phyloP scores from a whole-genome alignment of 2,797 vertebrate species.

The Acrocephalus scirpaceus region DNA sequence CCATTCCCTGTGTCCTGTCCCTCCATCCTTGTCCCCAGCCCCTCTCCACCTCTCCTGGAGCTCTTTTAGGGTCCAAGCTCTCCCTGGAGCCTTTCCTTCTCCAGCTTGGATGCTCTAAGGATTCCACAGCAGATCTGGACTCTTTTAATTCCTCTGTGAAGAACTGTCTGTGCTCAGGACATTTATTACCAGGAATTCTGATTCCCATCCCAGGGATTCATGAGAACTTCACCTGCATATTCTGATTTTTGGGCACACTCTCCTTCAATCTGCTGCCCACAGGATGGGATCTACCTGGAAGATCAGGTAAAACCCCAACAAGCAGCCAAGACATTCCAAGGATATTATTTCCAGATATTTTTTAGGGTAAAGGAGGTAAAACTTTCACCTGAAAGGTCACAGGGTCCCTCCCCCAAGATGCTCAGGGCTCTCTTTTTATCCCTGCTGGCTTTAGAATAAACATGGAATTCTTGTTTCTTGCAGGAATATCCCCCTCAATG shows the following conservation, averaged over 20 bases:
- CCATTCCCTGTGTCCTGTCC: not conserved
- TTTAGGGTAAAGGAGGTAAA: not conserved
- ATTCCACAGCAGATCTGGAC: accelerated
- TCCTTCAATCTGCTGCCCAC: not conserved
- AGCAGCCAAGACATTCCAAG: not conserved
- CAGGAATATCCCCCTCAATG: not conserved
- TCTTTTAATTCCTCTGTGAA: not conserved
- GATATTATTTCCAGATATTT: not conserved
- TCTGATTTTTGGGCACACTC: not conserved
- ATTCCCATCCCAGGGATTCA: not conserved
- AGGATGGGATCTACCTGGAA: not conserved
- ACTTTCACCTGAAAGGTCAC: not conserved
- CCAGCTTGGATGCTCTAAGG: no score
- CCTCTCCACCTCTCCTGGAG: not conserved
- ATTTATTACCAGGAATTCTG: not conserved
- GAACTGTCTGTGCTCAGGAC: not conserved
- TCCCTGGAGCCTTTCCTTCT: not conserved
- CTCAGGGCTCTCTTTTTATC: not conserved
- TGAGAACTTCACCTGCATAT: accelerated
- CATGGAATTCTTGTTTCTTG: accelerated
- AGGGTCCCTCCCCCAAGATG: not conserved
- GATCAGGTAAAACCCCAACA: accelerated
- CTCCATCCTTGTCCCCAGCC: not conserved
- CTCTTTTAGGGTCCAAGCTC: not conserved
- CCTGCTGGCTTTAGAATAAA: not conserved